These are phyloP conservation scores for Zelostemma sp. DNA, from an alignment of 1,140 invertebrate species.

Conservation along the genomic window DNA sequence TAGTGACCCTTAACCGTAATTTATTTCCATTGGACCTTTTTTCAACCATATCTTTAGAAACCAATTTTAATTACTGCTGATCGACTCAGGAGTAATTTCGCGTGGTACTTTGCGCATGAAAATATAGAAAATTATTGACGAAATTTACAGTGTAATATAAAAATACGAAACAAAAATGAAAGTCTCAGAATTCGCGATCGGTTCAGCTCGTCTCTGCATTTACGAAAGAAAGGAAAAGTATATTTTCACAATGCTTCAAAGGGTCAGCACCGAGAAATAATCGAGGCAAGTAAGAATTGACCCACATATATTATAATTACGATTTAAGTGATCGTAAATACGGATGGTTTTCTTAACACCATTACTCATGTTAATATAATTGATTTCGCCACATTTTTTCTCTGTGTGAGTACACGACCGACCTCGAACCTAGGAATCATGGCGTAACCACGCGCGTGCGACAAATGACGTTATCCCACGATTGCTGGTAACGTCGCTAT, in stretches of 20 bases:
- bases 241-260: background rate
- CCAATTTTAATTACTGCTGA: too few relatives aligned
- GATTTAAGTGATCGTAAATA: slow-evolving; percentile 19
- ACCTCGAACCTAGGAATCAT: slow-evolving; percentile 53
- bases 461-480: slow-evolving; percentile 51
- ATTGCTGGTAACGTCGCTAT: slow-evolving; percentile 36
- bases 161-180: too few relatives aligned
- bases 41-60: too few relatives aligned
- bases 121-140: too few relatives aligned
- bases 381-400: slow-evolving; percentile 48
- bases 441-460: slow-evolving; percentile 46
- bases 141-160: too few relatives aligned
- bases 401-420: slow-evolving; percentile 45
- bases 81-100: too few relatives aligned
- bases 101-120: too few relatives aligned
- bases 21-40: too few relatives aligned
- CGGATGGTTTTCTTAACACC: slow-evolving; percentile 27
- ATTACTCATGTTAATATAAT: slow-evolving; percentile 44
- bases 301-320: slow-evolving; percentile 20
- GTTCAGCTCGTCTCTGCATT: too few relatives aligned
- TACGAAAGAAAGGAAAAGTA: too few relatives aligned
- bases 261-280: background rate
- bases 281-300: background rate
- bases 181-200: too few relatives aligned
- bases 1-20: background rate